phyloP scores from a whole-genome alignment of 2,797 vertebrate genomes.

The Choloepus didactylus region DNA sequence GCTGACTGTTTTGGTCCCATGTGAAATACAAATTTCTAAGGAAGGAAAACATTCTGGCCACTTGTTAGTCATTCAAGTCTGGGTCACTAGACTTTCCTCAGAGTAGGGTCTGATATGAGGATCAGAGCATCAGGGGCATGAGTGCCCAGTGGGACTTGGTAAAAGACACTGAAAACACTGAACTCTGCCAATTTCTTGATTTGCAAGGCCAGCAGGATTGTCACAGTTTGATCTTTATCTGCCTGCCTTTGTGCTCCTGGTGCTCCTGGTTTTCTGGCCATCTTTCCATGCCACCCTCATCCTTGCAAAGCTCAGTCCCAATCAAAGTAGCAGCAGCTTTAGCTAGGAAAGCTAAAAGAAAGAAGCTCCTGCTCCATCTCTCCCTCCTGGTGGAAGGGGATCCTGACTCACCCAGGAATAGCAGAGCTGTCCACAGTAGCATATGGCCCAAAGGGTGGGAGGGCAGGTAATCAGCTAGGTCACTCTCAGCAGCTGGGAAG shows the following conservation, averaged over 20 bases:
- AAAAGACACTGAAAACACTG: not conserved
- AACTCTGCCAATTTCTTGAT: not conserved
- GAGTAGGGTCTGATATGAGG: not conserved
- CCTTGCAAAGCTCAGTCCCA: not conserved
- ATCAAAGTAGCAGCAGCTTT: not conserved
- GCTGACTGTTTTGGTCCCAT: not conserved
- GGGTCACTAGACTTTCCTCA: not conserved
- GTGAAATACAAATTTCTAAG: not conserved
- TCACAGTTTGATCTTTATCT: not conserved
- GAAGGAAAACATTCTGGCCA: not conserved
- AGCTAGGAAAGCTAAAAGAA: not conserved
- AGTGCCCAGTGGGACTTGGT: not conserved
- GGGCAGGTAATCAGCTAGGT: fast-evolving
- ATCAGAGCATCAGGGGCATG: not conserved
- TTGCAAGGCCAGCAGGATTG: not conserved
- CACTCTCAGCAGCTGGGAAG: not conserved
- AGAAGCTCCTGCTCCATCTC: not conserved
- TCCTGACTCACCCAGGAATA: slow-evolving; percentile 71
- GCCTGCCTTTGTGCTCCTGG: not conserved
- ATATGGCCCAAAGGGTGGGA: not conserved
- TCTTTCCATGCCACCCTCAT: not conserved
- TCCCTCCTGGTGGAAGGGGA: not conserved
- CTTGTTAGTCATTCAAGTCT: not conserved
- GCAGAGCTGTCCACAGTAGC: slow-evolving; percentile 72
- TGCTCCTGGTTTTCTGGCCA: too few relatives aligned